Conservation (phyloP, 2,113 vertebrate species). For the Apistogramma diplotaenia region DNA sequence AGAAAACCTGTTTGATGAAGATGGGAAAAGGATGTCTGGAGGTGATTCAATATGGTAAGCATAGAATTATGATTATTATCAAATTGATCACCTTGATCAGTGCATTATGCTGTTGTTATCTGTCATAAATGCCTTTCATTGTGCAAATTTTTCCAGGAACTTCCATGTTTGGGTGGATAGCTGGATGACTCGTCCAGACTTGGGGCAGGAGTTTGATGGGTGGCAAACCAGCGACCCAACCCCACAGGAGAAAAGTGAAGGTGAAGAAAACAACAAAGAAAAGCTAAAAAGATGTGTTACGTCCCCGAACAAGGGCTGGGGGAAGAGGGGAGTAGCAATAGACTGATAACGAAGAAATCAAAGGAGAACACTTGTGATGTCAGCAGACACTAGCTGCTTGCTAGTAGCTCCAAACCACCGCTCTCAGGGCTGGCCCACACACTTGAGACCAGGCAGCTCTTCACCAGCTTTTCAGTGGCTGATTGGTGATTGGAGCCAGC, state of each 20-base stretch:
- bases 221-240: constrained; percentile 93
- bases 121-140: not conserved
- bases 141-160: constrained; percentile 78
- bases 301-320: not conserved
- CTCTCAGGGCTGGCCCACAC: too few species aligned
- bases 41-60: constrained; percentile 86
- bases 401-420: not conserved
- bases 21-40: constrained; percentile 45
- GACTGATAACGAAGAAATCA: too few species aligned
- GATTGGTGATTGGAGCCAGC: too few species aligned
- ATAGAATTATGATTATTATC: not conserved
- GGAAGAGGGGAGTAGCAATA: too few species aligned
- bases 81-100: not conserved
- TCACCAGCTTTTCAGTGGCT: too few species aligned
- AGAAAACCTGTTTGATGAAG: constrained; percentile 76
- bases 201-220: constrained; percentile 77
- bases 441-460: too few species aligned
- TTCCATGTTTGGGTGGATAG: constrained; percentile 94
- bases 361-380: too few species aligned
- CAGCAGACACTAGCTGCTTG: too few species aligned
- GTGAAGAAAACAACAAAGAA: constrained; percentile 57
- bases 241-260: constrained; percentile 90
- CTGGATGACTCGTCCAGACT: constrained; percentile 90
- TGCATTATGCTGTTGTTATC: not conserved
- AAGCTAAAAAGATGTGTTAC: not conserved